Conservation (phyloP, 1,140 invertebrate genomes). For the Hycleus cichorii region DNA sequence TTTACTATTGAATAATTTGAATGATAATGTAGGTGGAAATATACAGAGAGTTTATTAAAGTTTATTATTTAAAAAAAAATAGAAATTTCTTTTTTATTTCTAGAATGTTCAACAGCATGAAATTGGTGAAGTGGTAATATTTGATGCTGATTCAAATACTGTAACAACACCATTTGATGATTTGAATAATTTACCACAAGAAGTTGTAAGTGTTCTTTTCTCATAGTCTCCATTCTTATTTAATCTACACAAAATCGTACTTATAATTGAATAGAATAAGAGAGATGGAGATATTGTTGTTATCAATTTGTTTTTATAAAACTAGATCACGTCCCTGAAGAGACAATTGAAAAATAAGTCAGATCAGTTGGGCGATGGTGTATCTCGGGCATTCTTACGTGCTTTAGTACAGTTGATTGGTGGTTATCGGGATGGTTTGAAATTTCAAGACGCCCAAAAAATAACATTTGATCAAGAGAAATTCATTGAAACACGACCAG, state of each 20-base stretch:
- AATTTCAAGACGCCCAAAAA: slow-evolving; percentile 68
- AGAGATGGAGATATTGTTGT: background rate
- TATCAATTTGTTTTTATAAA: background rate
- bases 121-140: slow-evolving; percentile 83
- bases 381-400: slow-evolving; percentile 82
- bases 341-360: slow-evolving; percentile 63
- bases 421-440: slow-evolving; percentile 85
- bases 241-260: background rate
- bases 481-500: slow-evolving; percentile 75
- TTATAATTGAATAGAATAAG: no score
- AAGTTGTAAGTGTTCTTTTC: slow-evolving; percentile 55
- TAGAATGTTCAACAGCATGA: slow-evolving; percentile 65
- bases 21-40: no score
- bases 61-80: background rate
- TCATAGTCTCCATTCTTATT: background rate
- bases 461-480: slow-evolving; percentile 81
- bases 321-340: slow-evolving; percentile 57
- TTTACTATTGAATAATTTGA: no score
- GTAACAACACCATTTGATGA: slow-evolving; percentile 84
- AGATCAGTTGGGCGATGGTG: slow-evolving; percentile 73
- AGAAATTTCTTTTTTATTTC: slow-evolving; percentile 27
- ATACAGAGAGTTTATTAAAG: no score
- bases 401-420: slow-evolving; percentile 87
- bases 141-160: slow-evolving; percentile 83
- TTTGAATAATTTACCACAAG: slow-evolving; percentile 72